phyloP scores from a whole-genome alignment of 2,888 invertebrate genomes.

The Charanyca ferruginea region DNA sequence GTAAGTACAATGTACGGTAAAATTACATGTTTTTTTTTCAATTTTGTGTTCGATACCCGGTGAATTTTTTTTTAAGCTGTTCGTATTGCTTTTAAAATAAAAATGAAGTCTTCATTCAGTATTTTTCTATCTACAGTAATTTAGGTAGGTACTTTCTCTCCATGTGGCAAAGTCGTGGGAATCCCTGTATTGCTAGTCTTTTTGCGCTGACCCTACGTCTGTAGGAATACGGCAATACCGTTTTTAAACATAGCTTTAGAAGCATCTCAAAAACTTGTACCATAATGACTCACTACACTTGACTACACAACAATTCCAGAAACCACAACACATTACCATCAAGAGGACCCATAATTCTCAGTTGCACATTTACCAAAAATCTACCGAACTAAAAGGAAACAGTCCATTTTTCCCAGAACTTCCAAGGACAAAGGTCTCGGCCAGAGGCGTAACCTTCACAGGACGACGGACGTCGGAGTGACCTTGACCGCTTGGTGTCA shows the following conservation, averaged over 20 bases:
- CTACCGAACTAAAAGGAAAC: constrained; percentile 39
- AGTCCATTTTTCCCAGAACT: constrained; percentile 53
- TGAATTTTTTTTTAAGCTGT: too few relatives aligned
- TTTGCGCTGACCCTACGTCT: neutral
- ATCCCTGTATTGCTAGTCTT: too few relatives aligned
- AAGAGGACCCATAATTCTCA: constrained; percentile 42
- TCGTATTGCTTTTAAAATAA: too few relatives aligned
- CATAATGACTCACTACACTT: constrained; percentile 10
- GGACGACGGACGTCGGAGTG: constrained; percentile 62
- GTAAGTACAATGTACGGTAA: too few relatives aligned
- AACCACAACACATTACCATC: constrained; percentile 34
- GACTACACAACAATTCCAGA: too few relatives aligned
- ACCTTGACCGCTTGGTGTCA: constrained; percentile 73
- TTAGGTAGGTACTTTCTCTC: too few relatives aligned
- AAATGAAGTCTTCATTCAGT: too few relatives aligned
- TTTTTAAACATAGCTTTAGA: neutral
- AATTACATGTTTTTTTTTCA: too few relatives aligned
- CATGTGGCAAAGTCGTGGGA: too few relatives aligned
- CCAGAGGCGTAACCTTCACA: constrained; percentile 68
- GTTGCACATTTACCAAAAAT: constrained; percentile 50
- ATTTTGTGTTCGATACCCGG: too few relatives aligned
- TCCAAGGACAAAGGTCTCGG: constrained; percentile 60
- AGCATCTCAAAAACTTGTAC: constrained; percentile 12
- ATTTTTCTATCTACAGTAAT: too few relatives aligned
- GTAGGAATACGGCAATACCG: neutral